Conservation (phyloP, 2,888 invertebrate genomes). For the Unio pictorum region DNA sequence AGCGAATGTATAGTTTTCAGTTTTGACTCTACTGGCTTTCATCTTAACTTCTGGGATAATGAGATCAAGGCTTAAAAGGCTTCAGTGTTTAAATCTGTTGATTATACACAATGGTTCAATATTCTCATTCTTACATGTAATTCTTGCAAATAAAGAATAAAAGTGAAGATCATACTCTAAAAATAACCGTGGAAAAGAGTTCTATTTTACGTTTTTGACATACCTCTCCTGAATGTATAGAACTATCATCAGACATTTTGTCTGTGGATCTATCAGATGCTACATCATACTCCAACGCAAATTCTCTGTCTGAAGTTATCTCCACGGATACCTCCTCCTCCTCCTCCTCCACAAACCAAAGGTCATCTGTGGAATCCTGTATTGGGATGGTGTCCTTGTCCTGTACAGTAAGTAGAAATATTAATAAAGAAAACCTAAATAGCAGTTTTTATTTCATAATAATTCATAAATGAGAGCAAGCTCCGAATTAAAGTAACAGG, state of each 20-base stretch:
- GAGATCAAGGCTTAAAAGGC: too few species aligned
- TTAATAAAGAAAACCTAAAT: neutral
- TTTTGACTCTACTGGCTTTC: too few species aligned
- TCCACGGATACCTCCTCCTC: slow-evolving; percentile 31
- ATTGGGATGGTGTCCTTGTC: slow-evolving; percentile 49
- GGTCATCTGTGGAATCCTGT: slow-evolving; percentile 53
- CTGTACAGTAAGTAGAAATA: slow-evolving; percentile 16
- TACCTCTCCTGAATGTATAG: slow-evolving; percentile 37
- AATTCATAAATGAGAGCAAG: too few species aligned
- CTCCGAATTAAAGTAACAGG: too few species aligned
- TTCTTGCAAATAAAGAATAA: neutral
- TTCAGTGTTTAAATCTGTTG: too few species aligned
- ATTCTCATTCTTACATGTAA: neutral
- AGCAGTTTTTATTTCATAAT: neutral
- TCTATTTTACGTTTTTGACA: neutral
- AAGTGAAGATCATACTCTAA: neutral
- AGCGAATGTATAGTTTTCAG: too few species aligned
- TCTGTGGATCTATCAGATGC: slow-evolving; percentile 29
- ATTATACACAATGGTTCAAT: neutral
- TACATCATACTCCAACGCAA: slow-evolving; percentile 49
- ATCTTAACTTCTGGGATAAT: too few species aligned
- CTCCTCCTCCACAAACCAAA: slow-evolving; percentile 56
- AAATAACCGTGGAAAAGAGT: neutral
- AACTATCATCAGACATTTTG: slow-evolving; percentile 27
- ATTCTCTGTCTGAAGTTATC: slow-evolving; percentile 34